Evolutionary conservation across 2,888 invertebrate genomes (phyloP).

Genomic region (Synanthedon formicaeformis): DNA sequence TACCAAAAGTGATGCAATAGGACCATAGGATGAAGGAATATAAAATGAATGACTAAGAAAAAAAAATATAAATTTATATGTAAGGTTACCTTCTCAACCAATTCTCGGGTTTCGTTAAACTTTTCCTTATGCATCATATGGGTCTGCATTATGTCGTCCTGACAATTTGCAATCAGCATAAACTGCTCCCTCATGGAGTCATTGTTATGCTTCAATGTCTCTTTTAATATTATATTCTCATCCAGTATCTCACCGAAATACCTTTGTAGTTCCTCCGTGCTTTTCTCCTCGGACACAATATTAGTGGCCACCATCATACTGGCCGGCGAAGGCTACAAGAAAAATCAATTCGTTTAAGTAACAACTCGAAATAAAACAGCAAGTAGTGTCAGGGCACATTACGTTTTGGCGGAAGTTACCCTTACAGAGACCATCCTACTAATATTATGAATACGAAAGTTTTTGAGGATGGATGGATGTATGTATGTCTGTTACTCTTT

Average conservation of each 20-base stretch:
- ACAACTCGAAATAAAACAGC: too few relatives aligned
- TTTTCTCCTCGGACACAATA: conserved; percentile 47
- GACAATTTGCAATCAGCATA: conserved; percentile 71
- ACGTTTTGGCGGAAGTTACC: not conserved
- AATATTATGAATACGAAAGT: too few relatives aligned
- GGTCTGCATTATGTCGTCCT: conserved; percentile 74
- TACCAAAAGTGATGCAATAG: too few relatives aligned
- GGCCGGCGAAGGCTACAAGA: conserved; percentile 47
- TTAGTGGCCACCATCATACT: conserved; percentile 61
- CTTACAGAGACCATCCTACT: too few relatives aligned
- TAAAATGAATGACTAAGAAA: too few relatives aligned
- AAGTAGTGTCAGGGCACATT: not conserved
- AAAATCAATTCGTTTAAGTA: not conserved
- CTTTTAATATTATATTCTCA: conserved; percentile 70
- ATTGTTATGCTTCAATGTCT: conserved; percentile 75
- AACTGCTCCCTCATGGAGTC: conserved; percentile 76
- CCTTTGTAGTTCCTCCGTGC: conserved; percentile 58
- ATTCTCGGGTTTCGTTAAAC: conserved; percentile 73
- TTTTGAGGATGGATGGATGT: too few relatives aligned
- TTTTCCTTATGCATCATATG: conserved; percentile 74
- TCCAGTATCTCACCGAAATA: conserved; percentile 65
- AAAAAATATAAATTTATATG: too few relatives aligned
- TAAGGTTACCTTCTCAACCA: conserved; percentile 61
- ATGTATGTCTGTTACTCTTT: too few relatives aligned
- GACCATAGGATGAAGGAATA: too few relatives aligned